These are phyloP conservation scores for Chiroxiphia lanceolata DNA, from an alignment of 2,797 vertebrate genomes.

Conservation along the genomic window DNA sequence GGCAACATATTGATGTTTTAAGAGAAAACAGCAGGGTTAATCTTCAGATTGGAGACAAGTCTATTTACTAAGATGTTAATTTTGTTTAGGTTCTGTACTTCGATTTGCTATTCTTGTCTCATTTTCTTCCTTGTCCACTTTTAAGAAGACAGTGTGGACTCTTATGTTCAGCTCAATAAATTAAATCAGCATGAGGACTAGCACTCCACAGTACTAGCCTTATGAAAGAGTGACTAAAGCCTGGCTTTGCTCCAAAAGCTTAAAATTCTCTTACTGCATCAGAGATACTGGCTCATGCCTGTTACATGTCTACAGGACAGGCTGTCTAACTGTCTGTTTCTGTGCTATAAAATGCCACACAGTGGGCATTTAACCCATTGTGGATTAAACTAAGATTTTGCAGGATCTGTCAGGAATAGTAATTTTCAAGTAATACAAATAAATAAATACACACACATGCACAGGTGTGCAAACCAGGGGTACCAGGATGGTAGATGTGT, in stretches of 20 bases:
- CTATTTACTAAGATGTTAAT: not conserved
- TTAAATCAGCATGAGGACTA: not conserved
- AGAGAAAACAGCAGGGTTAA: not conserved
- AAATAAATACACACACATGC: not conserved
- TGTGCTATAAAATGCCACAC: constrained; percentile 1
- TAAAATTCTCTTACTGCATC: not conserved
- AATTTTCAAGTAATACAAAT: not conserved
- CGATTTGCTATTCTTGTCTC: not conserved
- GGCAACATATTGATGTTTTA: constrained; percentile 11
- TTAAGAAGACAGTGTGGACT: not conserved
- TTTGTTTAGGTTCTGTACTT: not conserved
- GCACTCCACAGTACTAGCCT: not conserved
- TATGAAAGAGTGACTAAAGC: constrained; percentile 41
- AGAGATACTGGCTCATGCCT: not conserved
- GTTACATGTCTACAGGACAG: not conserved
- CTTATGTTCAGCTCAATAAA: not conserved
- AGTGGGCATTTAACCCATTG: not conserved
- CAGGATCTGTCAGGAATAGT: not conserved
- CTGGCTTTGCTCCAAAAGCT: constrained; percentile 33
- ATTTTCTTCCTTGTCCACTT: not conserved
- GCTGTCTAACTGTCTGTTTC: not conserved
- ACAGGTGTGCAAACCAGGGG: not conserved
- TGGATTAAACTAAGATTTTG: not conserved
- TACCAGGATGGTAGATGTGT: not conserved
- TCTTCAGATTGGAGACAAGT: not conserved